phyloP scores from a whole-genome alignment of 2,888 invertebrate genomes.

The Slavum lentiscoides region DNA sequence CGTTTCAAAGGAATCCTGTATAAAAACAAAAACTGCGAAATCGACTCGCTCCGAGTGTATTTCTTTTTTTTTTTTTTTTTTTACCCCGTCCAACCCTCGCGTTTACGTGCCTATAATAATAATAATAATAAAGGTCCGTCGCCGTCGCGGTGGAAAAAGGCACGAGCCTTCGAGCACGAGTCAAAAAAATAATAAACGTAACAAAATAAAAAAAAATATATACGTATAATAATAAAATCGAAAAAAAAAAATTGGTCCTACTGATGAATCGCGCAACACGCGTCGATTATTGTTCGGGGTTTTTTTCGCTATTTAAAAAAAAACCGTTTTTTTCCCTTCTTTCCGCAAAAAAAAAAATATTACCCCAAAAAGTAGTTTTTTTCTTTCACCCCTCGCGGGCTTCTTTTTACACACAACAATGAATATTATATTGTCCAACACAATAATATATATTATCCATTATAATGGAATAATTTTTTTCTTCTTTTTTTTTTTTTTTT shows the following conservation, averaged over 20 bases:
- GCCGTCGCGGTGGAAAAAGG: background rate
- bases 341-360: constrained; percentile 19
- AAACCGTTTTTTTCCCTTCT: constrained; percentile 45
- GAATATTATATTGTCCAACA: constrained; percentile 22
- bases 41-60: background rate
- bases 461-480: constrained; percentile 49
- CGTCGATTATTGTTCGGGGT: constrained; percentile 31
- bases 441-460: constrained; percentile 33
- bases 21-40: no score
- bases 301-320: constrained; percentile 30
- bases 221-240: background rate
- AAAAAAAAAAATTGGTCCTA: background rate
- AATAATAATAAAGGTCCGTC: no score
- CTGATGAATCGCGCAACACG: constrained; percentile 35
- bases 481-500: background rate
- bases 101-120: no score
- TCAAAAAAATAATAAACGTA: constrained; percentile 37
- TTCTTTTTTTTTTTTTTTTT: no score
- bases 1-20: constrained; percentile 25
- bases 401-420: constrained; percentile 1
- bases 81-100: no score
- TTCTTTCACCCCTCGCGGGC: background rate
- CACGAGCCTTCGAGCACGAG: constrained; percentile 52
- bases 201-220: constrained; percentile 12
- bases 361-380: constrained; percentile 4